Evolutionary conservation across 2,888 invertebrate genomes (phyloP).

Genomic region (Campaea margaritaria): DNA sequence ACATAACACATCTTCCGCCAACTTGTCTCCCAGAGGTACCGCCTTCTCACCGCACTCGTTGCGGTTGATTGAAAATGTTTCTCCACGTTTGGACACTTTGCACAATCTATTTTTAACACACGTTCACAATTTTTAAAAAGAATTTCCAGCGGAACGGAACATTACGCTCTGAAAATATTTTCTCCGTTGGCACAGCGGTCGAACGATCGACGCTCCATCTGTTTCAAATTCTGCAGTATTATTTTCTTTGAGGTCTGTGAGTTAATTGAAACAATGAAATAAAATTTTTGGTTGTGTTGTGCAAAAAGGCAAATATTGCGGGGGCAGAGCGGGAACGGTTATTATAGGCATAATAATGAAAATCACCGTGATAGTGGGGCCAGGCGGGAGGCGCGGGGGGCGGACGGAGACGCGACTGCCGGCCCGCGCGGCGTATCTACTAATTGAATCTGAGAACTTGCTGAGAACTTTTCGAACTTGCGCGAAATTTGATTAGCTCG

Average conservation of each 20-base stretch:
- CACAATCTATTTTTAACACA: slow-evolving; percentile 27
- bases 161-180: slow-evolving; percentile 17
- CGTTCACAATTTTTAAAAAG: slow-evolving; percentile 21
- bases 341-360: slow-evolving; percentile 55
- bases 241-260: slow-evolving; percentile 36
- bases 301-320: slow-evolving; percentile 44
- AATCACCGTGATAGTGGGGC: slow-evolving; percentile 47
- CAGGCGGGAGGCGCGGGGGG: slow-evolving; percentile 35
- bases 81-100: slow-evolving; percentile 23
- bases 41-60: slow-evolving; percentile 40
- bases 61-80: slow-evolving; percentile 45
- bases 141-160: slow-evolving; percentile 17
- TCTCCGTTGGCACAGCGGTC: slow-evolving; percentile 9
- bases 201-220: slow-evolving; percentile 25
- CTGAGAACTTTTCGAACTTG: slow-evolving; percentile 71
- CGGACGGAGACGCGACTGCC: slow-evolving; percentile 44
- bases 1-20: slow-evolving; percentile 41
- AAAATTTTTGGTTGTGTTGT: slow-evolving; percentile 37
- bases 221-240: slow-evolving; percentile 35
- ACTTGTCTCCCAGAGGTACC: slow-evolving; percentile 44
- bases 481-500: slow-evolving; percentile 77
- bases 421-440: slow-evolving; percentile 64
- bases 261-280: slow-evolving; percentile 44
- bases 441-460: slow-evolving; percentile 81
- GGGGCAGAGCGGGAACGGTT: slow-evolving; percentile 45